Evolutionary conservation across 2,797 vertebrate species (phyloP), one percentile per base, ranked within the genome.

Genomic region (Tenualosa ilisha): DNA sequence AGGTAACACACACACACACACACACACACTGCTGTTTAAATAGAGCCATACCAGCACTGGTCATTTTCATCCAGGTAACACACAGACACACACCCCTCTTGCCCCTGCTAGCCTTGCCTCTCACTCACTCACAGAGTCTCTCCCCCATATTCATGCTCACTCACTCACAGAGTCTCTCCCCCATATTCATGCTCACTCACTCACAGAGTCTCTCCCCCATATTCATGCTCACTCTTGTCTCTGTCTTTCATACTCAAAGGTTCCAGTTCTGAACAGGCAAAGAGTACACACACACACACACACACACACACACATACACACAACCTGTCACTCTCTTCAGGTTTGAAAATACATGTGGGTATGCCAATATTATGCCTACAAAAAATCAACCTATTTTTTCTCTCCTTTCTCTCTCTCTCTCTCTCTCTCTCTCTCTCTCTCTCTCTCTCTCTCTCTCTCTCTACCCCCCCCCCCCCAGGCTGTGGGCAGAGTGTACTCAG

Each of bases 401-500:
- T 0, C 24, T 61, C 20, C 22, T 22, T 9, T 83, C 37, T 68
- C 82, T 63, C 54, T 83, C 56, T 22, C 6, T 86, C 54, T 85
- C 49, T 81, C 3, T 83, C 15, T 24, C 56, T 24, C 53, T 26
- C 20, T 54, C 56, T 49, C 2, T 83, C 53, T 49, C 24, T 84
- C 40, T 83, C 54, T 31, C 63, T 31, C 63, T 13, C 63, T 68
- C 63, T 65, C 63, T 65, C 24, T 31, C 63, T 84, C 8, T 63
- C 51, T 84, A 15, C 82, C n/a, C 24, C 9, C 12, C 20, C 12
- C 20, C 37, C 59, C 54, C 51, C 91, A 99, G 98, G 97, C 96
- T 89, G 91, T 98, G 84, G 97, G 97, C 86, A 87, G 89, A 88
- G 95, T 94, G 86, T 99, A 97, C 81, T 86, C 93, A 54, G 92